Evolutionary conservation across 2,888 invertebrate genomes (phyloP).

Genomic region (Ceramica pisi): DNA sequence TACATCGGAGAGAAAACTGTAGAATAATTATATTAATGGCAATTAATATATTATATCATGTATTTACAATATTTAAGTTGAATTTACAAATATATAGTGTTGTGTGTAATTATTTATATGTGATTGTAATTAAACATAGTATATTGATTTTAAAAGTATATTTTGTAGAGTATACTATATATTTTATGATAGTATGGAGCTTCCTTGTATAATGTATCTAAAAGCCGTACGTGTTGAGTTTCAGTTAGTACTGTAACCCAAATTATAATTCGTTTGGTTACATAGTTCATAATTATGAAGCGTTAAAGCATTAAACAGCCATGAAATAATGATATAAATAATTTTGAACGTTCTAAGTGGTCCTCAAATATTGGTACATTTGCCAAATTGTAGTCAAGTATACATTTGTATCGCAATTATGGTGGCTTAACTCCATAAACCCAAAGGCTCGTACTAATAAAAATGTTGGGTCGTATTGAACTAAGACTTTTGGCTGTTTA

Average conservation of each 20-base stretch:
- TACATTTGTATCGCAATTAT: too few relatives aligned
- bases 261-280: neutral
- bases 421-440: too few relatives aligned
- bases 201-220: slow-evolving; percentile 48
- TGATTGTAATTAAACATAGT: slow-evolving; percentile 44
- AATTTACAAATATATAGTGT: slow-evolving; percentile 47
- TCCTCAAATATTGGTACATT: too few relatives aligned
- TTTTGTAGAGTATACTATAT: slow-evolving; percentile 51
- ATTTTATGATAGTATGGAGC: slow-evolving; percentile 48
- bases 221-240: neutral
- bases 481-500: neutral
- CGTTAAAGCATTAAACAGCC: neutral
- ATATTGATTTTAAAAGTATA: slow-evolving; percentile 40
- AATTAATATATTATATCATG: slow-evolving; percentile 26
- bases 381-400: too few relatives aligned
- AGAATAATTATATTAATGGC: slow-evolving; percentile 29
- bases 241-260: neutral
- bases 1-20: slow-evolving; percentile 38
- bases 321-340: neutral
- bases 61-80: slow-evolving; percentile 49
- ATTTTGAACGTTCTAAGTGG: too few relatives aligned
- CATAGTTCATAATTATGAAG: too few relatives aligned
- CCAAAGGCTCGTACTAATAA: too few relatives aligned
- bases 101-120: slow-evolving; percentile 59
- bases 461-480: too few relatives aligned